Percentiles rank a stretch among this genome's conserved stretches.
Evolutionary conservation across 2,113 vertebrate genomes (phyloP).

Genomic region (Taxidea taxus): DNA sequence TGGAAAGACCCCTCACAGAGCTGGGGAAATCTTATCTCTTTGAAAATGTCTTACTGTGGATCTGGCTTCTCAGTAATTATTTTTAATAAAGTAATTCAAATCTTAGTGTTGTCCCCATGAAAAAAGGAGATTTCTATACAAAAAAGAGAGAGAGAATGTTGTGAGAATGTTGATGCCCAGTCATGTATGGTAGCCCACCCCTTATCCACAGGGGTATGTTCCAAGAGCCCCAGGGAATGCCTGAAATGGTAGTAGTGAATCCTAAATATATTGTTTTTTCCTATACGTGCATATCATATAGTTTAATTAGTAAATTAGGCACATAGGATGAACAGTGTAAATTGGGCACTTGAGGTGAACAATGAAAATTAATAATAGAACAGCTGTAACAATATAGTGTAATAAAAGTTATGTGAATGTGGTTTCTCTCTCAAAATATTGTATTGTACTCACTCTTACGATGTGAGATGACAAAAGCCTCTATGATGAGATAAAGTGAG

Average conservation of each 20-base stretch:
- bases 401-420: neutral
- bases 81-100: slow-evolving; percentile 31
- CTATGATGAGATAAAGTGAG: neutral
- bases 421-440: neutral
- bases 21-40: neutral
- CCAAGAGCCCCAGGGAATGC: neutral
- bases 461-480: neutral
- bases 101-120: neutral
- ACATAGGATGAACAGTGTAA: neutral
- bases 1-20: neutral
- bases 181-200: neutral
- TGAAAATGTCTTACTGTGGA: neutral
- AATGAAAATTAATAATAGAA: neutral
- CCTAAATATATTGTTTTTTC: neutral
- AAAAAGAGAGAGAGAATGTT: neutral
- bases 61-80: neutral
- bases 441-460: neutral
- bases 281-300: neutral
- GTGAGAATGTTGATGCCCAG: neutral
- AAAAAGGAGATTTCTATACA: neutral
- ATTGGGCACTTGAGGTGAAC: neutral
- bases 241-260: neutral
- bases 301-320: neutral
- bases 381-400: neutral
- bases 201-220: neutral